Evolutionary conservation across 2,797 vertebrate species (phyloP).

Genomic region (Cynodonichthys magdalenae): DNA sequence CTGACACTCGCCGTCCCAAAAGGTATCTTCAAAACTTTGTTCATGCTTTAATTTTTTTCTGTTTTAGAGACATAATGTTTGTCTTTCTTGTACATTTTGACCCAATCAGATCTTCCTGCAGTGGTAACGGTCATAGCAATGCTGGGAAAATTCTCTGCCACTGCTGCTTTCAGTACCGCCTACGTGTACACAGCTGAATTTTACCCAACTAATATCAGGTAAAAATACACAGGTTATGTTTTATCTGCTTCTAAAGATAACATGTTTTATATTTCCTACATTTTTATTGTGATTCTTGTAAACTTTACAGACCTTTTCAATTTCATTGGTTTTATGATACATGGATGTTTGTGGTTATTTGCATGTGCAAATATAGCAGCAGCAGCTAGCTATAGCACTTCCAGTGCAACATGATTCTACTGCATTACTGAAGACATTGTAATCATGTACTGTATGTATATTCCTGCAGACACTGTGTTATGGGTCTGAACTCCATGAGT

Average conservation of each 20-base stretch:
- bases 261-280: no score
- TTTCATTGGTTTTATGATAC: no score
- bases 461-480: conserved; percentile 78
- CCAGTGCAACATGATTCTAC: no score
- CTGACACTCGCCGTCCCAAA: conserved; percentile 79
- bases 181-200: conserved; percentile 83
- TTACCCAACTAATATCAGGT: conserved; percentile 85
- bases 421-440: no score
- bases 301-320: no score
- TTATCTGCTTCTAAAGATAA: background rate
- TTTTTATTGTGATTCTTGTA: no score
- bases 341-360: no score
- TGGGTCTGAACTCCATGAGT: conserved; percentile 80
- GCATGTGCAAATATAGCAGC: no score
- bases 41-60: background rate
- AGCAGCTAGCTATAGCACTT: no score
- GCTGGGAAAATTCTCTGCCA: conserved; percentile 76
- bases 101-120: conserved; percentile 68
- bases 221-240: background rate
- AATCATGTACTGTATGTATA: no score
- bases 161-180: conserved; percentile 69
- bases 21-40: conserved; percentile 62
- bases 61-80: background rate
- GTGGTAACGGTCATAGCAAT: conserved; percentile 76
- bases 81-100: background rate